A percentile compares a stretch with the other conserved stretches of the same genome.
phyloP scores from a whole-genome alignment of 2,888 invertebrate genomes.

The Magallana nippona region DNA sequence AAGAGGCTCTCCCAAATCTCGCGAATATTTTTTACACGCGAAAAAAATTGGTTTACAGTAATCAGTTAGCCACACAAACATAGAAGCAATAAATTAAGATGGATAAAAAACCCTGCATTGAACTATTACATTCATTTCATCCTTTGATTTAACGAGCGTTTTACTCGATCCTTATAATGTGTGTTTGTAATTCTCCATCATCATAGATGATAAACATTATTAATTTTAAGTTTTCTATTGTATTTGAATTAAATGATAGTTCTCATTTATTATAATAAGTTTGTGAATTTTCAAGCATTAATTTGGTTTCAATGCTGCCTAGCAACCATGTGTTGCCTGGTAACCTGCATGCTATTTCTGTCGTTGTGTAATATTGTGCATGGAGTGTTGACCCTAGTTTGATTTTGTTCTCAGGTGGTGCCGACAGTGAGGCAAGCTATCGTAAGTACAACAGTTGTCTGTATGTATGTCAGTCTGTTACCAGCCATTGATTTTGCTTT shows the following conservation, averaged over 20 bases:
- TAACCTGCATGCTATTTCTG: constrained; percentile 26
- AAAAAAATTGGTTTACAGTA: no score
- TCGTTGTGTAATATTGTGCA: neutral
- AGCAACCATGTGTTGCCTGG: constrained; percentile 10
- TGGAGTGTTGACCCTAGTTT: constrained; percentile 46
- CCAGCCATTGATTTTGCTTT: no score
- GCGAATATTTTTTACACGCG: no score
- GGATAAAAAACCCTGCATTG: no score
- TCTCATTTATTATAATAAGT: neutral
- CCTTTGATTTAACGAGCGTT: neutral
- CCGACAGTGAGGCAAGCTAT: constrained; percentile 73
- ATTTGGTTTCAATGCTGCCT: constrained; percentile 20
- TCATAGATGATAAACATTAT: no score
- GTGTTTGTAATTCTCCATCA: neutral
- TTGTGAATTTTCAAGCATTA: neutral
- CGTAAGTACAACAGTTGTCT: constrained; percentile 68
- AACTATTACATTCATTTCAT: no score
- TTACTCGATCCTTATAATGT: neutral
- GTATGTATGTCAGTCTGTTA: neutral
- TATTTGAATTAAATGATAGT: neutral
- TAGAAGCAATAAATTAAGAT: no score
- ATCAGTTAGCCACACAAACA: no score
- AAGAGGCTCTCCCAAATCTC: no score
- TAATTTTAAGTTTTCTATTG: neutral
- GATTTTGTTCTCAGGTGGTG: constrained; percentile 67